Percentiles rank a stretch among this genome's conserved stretches.
Conservation (phyloP, 2,113 vertebrate genomes). For the Fregetta grallaria region DNA sequence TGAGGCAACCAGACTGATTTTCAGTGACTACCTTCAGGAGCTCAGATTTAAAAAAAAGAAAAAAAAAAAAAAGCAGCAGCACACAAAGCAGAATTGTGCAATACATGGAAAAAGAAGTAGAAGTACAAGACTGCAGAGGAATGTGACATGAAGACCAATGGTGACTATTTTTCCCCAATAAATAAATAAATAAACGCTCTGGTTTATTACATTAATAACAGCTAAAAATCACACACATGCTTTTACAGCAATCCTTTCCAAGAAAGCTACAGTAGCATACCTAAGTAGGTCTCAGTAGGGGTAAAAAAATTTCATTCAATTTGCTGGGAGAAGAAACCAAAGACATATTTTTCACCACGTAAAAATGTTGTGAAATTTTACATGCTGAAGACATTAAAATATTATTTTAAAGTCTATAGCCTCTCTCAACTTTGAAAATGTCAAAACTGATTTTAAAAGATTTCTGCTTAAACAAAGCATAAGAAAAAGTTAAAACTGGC, state of each 20-base stretch:
- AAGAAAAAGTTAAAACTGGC: not conserved
- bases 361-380: not conserved
- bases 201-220: not conserved
- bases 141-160: not conserved
- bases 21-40: not conserved
- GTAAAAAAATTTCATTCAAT: not conserved
- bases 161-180: not conserved
- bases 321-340: not conserved
- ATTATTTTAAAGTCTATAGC: not conserved
- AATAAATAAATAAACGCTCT: not conserved
- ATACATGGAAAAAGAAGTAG: not conserved
- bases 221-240: not conserved
- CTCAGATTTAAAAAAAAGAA: not conserved
- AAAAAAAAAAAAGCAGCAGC: too few species aligned
- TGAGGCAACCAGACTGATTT: not conserved
- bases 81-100: not conserved
- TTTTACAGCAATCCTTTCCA: not conserved
- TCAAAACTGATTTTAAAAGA: not conserved
- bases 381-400: not conserved
- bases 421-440: not conserved
- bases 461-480: not conserved
- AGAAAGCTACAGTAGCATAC: not conserved
- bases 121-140: not conserved
- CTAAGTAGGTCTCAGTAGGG: not conserved
- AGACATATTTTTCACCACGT: not conserved